phyloP scores from a whole-genome alignment of 2,113 vertebrate genomes.

The Pterocles burchelli region DNA sequence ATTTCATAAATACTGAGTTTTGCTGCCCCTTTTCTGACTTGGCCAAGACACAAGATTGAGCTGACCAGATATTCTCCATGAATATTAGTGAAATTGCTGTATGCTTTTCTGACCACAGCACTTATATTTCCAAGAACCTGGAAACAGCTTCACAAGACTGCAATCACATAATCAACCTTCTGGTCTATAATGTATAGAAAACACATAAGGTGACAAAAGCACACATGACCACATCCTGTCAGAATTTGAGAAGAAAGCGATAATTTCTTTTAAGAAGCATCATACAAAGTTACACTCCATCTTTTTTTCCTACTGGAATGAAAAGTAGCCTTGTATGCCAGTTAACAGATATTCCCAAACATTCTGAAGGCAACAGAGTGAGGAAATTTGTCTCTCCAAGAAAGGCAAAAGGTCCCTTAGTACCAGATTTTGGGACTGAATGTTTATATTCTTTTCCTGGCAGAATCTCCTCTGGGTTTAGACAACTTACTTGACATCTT shows the following conservation, averaged over 20 bases:
- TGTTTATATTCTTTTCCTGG: not conserved
- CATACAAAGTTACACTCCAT: not conserved
- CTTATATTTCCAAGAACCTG: not conserved
- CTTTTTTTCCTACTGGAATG: not conserved
- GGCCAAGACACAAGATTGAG: not conserved
- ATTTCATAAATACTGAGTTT: not conserved
- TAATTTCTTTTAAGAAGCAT: not conserved
- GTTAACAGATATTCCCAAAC: not conserved
- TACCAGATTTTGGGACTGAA: not conserved
- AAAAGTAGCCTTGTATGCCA: not conserved
- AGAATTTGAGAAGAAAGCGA: not conserved
- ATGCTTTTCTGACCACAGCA: not conserved
- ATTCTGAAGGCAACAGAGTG: not conserved
- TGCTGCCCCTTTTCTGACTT: not conserved
- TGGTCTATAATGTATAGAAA: not conserved
- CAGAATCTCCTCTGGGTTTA: not conserved
- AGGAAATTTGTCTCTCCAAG: not conserved
- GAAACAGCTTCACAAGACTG: not conserved
- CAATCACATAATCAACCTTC: not conserved
- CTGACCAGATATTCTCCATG: not conserved
- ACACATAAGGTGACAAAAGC: not conserved
- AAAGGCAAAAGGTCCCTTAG: not conserved
- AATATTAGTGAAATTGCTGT: not conserved
- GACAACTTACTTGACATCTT: not conserved
- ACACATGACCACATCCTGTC: not conserved